Evolutionary conservation across 2,888 invertebrate species (phyloP).

Genomic region (Abrostola tripartita): DNA sequence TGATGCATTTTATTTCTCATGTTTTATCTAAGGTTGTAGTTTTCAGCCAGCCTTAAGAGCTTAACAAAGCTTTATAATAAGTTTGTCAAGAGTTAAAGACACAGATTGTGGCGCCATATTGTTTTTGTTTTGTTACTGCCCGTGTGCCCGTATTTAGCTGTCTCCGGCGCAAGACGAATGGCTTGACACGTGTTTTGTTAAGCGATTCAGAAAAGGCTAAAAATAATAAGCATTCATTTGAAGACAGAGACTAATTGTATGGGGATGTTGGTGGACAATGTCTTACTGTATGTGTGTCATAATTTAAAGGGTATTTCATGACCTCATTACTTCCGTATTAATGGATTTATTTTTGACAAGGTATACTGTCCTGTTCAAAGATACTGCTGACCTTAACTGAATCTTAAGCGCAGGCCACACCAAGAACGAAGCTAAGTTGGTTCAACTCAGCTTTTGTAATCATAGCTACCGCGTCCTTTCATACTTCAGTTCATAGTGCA

Average conservation of each 20-base stretch:
- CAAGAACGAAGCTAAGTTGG: too few species aligned
- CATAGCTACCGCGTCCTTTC: too few species aligned
- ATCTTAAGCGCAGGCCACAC: too few species aligned
- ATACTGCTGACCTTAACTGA: too few species aligned
- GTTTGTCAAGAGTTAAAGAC: constrained; percentile 22
- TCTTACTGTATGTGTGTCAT: not conserved
- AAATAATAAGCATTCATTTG: constrained; percentile 43
- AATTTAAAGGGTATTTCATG: not conserved
- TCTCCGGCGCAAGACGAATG: constrained; percentile 45
- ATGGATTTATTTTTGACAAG: too few species aligned
- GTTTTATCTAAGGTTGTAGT: too few species aligned
- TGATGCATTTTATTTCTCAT: too few species aligned
- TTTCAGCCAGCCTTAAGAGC: not conserved
- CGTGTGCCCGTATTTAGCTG: constrained; percentile 36
- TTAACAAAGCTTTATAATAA: constrained; percentile 22
- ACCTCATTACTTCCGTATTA: not conserved
- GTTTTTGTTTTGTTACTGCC: constrained; percentile 36
- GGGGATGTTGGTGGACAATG: constrained; percentile 8
- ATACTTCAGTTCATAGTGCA: too few species aligned
- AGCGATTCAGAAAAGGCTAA: constrained; percentile 36
- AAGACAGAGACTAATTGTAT: constrained; percentile 44
- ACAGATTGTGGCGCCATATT: constrained; percentile 42
- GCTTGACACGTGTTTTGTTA: constrained; percentile 50
- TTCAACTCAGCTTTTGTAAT: too few species aligned
- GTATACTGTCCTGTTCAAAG: too few species aligned